phyloP scores from a whole-genome alignment of 23 tunicate genomes.

The Ascidia mentula region DNA sequence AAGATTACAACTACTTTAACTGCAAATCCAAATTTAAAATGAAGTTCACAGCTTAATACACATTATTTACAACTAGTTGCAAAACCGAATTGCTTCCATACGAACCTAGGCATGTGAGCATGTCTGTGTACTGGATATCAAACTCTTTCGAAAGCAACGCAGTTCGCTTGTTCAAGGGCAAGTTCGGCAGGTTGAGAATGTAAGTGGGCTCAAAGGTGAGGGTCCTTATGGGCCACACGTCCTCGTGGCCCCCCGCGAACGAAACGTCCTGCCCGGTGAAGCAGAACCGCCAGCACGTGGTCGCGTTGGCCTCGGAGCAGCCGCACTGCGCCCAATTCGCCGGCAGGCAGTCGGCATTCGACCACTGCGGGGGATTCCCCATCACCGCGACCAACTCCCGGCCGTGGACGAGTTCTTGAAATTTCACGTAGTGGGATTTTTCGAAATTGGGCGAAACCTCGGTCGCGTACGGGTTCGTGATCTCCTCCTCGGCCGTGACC shows the following conservation, averaged over 20 bases:
- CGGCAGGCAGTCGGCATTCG: constrained; percentile 19
- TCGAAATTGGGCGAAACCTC: not conserved
- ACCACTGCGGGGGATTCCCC: constrained; percentile 15
- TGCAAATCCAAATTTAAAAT: no score
- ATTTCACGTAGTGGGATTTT: constrained; percentile 46
- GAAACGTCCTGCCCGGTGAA: constrained; percentile 9
- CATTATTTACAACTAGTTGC: no score
- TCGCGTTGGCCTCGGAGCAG: not conserved
- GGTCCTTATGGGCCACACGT: not conserved
- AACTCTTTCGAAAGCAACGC: not conserved
- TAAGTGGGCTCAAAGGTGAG: not conserved
- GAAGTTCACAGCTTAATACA: no score
- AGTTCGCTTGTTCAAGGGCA: not conserved
- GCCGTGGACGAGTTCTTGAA: constrained; percentile 57
- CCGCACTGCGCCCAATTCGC: not conserved
- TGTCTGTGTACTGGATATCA: not conserved
- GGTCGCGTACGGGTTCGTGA: not conserved
- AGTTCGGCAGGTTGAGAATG: not conserved
- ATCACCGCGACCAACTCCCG: constrained; percentile 14
- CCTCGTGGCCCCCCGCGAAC: not conserved
- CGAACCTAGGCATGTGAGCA: not conserved
- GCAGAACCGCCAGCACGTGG: constrained; percentile 13
- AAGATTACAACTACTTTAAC: no score
- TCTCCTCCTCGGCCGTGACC: not conserved
- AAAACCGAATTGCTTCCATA: no score